phyloP scores from a whole-genome alignment of 2,797 vertebrate species.

The Odontamblyopus rebecca region DNA sequence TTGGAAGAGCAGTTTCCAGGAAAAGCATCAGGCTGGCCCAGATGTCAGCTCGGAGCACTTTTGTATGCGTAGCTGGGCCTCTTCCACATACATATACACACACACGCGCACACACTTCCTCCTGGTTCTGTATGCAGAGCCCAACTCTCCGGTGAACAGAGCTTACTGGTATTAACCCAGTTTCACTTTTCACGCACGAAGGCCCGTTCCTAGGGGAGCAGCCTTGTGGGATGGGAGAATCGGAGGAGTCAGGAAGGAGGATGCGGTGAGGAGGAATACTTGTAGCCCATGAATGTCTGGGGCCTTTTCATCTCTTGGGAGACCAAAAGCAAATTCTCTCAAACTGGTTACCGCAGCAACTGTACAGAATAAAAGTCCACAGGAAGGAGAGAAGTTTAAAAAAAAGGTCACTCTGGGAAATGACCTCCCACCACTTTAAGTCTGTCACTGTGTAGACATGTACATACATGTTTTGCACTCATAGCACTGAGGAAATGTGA shows the following conservation, averaged over 20 bases:
- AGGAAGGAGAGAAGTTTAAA: conserved; percentile 34
- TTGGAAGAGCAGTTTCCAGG: conserved; percentile 64
- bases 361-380: conserved; percentile 38
- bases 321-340: conserved; percentile 49
- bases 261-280: conserved; percentile 45
- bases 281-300: conserved; percentile 52
- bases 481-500: not conserved
- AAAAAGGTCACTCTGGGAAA: conserved; percentile 49
- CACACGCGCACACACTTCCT: conserved; percentile 47
- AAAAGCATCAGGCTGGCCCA: conserved; percentile 70
- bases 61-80: conserved; percentile 68
- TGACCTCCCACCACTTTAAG: conserved; percentile 37
- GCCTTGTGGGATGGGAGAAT: conserved; percentile 52
- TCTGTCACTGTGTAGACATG: conserved; percentile 29
- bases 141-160: conserved; percentile 71
- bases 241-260: conserved; percentile 44
- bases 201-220: conserved; percentile 63
- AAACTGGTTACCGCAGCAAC: conserved; percentile 66
- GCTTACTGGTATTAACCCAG: conserved; percentile 81
- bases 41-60: conserved; percentile 74
- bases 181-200: conserved; percentile 69
- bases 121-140: conserved; percentile 74
- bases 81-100: conserved; percentile 36
- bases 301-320: conserved; percentile 45
- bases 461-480: too few relatives aligned